These are phyloP conservation scores for Turritopsis dohrnii DNA, from an alignment of 30 jellyfish, hydroid and myxozoan genomes.

Conservation along the genomic window DNA sequence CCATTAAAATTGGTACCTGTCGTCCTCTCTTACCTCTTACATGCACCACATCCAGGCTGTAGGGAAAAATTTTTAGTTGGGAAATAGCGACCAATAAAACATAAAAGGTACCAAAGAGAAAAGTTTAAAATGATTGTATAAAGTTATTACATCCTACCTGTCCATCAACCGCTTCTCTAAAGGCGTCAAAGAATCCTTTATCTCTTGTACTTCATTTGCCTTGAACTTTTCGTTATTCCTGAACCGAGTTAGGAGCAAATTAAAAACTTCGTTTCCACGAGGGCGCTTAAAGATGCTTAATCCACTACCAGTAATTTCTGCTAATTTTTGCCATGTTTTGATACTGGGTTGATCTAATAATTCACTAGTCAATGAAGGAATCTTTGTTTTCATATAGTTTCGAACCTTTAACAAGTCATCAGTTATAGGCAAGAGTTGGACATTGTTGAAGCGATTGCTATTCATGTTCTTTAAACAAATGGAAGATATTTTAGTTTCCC, in stretches of 20 bases:
- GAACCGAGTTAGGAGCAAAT: slow-evolving; percentile 15
- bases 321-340: slow-evolving; percentile 19
- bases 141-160: slow-evolving; percentile 13
- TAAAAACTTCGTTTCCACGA: slow-evolving; percentile 34
- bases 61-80: too few species aligned
- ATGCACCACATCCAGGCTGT: slow-evolving; percentile 16
- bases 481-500: background rate
- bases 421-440: background rate
- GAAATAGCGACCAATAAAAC: too few species aligned
- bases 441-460: background rate
- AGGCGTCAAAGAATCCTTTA: slow-evolving; percentile 24
- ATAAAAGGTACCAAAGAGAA: background rate
- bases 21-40: slow-evolving; percentile 33
- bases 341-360: background rate
- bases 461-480: background rate
- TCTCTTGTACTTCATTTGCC: slow-evolving; percentile 16
- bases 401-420: background rate
- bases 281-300: slow-evolving; percentile 25
- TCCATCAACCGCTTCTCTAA: slow-evolving; percentile 24
- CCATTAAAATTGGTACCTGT: slow-evolving; percentile 29
- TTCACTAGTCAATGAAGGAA: background rate
- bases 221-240: slow-evolving; percentile 13
- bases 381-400: background rate
- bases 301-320: slow-evolving; percentile 22
- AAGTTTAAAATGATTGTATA: background rate